Percentiles rank a stretch among this genome's conserved stretches.
Conservation (phyloP, 2,113 vertebrate species). For the Nestor notabilis region DNA sequence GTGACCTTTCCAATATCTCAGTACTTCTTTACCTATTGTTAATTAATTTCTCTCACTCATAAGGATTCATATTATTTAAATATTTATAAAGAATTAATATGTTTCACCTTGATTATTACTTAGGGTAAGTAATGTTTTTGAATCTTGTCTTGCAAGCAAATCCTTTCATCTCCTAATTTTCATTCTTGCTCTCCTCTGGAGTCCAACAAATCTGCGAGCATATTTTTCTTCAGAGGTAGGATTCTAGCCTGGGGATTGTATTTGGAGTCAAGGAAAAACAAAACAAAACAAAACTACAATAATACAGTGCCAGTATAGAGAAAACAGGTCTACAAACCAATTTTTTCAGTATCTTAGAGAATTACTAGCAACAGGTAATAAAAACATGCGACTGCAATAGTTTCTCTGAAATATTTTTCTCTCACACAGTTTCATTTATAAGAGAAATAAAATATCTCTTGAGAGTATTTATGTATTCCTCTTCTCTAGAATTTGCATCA, state of each 20-base stretch:
- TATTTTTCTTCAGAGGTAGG: not conserved
- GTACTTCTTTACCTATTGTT: not conserved
- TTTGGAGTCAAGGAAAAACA: not conserved
- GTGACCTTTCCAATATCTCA: not conserved
- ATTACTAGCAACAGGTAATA: conserved; percentile 23
- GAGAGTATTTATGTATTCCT: not conserved
- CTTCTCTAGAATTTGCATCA: not conserved
- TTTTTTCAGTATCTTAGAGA: not conserved
- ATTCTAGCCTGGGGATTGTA: not conserved
- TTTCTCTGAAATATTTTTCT: not conserved
- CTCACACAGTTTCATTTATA: not conserved
- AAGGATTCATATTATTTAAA: not conserved
- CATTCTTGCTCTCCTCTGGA: not conserved
- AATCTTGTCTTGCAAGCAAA: not conserved
- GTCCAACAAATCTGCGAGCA: not conserved
- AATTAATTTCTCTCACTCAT: not conserved
- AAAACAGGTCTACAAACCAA: not conserved
- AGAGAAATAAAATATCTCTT: not conserved
- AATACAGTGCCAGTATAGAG: not conserved
- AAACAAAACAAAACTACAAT: not conserved
- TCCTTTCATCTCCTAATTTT: not conserved
- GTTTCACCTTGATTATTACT: not conserved
- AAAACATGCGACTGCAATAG: not conserved
- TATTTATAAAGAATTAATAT: not conserved
- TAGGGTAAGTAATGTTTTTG: not conserved